phyloP scores from a whole-genome alignment of 1,140 invertebrate species.

The Steinernema feltiae region DNA sequence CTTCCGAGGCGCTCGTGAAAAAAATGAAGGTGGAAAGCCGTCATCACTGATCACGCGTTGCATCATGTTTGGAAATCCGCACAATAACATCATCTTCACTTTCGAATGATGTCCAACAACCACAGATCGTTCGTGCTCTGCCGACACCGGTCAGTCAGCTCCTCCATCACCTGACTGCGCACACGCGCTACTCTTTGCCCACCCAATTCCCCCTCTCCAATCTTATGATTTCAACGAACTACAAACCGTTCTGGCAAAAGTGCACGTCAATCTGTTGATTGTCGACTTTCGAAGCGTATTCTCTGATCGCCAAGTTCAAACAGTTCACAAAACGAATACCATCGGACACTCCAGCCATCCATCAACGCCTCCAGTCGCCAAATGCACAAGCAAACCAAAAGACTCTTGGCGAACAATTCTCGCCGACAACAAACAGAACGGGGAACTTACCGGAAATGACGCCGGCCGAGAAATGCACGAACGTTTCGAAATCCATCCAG shows the following conservation, averaged over 20 bases:
- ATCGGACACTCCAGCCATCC: neutral
- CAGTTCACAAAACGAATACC: neutral
- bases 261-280: slow-evolving; percentile 10
- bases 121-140: neutral
- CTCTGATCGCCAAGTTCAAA: neutral
- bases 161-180: neutral
- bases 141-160: slow-evolving; percentile 1
- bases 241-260: neutral
- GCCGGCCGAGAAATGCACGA: neutral
- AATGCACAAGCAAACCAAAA: neutral
- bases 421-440: too few species aligned
- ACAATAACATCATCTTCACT: too few species aligned
- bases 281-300: neutral
- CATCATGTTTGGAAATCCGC: too few species aligned
- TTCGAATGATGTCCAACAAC: neutral
- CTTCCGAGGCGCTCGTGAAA: too few species aligned
- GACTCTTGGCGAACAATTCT: too few species aligned
- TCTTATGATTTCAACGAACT: neutral
- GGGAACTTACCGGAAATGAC: neutral
- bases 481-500: neutral
- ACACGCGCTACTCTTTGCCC: neutral
- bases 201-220: neutral
- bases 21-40: too few species aligned
- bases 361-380: too few species aligned
- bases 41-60: too few species aligned